A percentile compares a stretch with the other conserved stretches of the same genome.
Conservation (phyloP, 2,888 invertebrate species). For the Scelioninae gen. 2 region DNA sequence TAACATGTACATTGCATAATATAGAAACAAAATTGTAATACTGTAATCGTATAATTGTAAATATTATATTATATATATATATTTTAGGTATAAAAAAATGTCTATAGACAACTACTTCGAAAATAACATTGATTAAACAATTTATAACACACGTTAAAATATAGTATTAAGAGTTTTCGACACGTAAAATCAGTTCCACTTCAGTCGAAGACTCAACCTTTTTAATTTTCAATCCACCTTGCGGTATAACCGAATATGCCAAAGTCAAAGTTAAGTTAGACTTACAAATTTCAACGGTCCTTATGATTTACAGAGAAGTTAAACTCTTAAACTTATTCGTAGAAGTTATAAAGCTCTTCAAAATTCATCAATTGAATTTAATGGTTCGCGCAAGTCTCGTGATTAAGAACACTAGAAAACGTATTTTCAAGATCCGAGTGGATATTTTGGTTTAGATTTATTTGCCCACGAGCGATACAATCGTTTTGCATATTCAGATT, state of each 20-base stretch:
- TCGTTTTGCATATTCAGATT: slow-evolving; percentile 3
- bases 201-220: slow-evolving; percentile 3
- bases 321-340: slow-evolving; percentile 27
- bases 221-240: slow-evolving; percentile 30
- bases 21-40: no score
- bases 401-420: slow-evolving; percentile 19
- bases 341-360: slow-evolving; percentile 41
- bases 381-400: slow-evolving; percentile 19
- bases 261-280: no score
- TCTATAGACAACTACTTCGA: no score
- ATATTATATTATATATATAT: no score
- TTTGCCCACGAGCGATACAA: slow-evolving; percentile 10
- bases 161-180: no score
- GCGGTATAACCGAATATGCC: slow-evolving; percentile 23
- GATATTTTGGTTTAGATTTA: slow-evolving; percentile 11
- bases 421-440: slow-evolving; percentile 2
- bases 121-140: no score
- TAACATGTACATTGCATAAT: no score
- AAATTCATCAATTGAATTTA: slow-evolving; percentile 48
- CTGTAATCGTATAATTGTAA: no score
- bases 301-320: slow-evolving; percentile 41
- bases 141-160: no score
- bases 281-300: slow-evolving; percentile 36
- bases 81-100: no score
- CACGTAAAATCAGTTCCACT: no score